phyloP scores from a whole-genome alignment of 2,797 vertebrate genomes.

The Podargus strigoides region DNA sequence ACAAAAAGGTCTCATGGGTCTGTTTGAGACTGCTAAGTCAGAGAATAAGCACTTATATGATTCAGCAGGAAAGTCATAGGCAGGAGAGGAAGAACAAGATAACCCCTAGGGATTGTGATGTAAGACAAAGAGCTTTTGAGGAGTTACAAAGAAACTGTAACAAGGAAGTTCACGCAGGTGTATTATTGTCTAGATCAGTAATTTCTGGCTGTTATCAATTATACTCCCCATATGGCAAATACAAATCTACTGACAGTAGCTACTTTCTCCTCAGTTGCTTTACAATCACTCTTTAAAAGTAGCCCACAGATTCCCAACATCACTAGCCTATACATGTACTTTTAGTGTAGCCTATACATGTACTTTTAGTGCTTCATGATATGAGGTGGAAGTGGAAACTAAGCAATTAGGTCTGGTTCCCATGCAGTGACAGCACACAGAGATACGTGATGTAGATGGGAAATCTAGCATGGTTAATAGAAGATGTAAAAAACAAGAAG shows the following conservation, averaged over 20 bases:
- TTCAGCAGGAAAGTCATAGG: not conserved
- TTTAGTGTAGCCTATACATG: no score
- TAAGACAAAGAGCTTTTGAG: not conserved
- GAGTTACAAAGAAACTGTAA: not conserved
- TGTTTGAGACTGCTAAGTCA: not conserved
- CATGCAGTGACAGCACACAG: not conserved
- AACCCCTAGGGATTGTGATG: not conserved
- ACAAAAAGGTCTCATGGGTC: not conserved
- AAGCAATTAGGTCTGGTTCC: not conserved
- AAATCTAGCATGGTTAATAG: not conserved
- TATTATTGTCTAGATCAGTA: not conserved
- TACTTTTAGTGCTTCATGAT: not conserved
- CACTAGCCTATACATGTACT: no score
- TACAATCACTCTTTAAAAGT: not conserved
- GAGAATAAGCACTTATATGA: not conserved
- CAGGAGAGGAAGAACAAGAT: not conserved
- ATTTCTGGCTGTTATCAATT: not conserved
- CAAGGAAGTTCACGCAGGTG: not conserved
- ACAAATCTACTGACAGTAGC: not conserved
- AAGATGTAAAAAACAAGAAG: not conserved
- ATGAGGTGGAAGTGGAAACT: not conserved
- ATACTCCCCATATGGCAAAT: not conserved
- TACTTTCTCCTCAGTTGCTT: not conserved
- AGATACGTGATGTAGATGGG: not conserved
- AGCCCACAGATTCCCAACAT: not conserved